phyloP scores from a whole-genome alignment of 2,113 vertebrate species.

The Henicopernis longicauda region DNA sequence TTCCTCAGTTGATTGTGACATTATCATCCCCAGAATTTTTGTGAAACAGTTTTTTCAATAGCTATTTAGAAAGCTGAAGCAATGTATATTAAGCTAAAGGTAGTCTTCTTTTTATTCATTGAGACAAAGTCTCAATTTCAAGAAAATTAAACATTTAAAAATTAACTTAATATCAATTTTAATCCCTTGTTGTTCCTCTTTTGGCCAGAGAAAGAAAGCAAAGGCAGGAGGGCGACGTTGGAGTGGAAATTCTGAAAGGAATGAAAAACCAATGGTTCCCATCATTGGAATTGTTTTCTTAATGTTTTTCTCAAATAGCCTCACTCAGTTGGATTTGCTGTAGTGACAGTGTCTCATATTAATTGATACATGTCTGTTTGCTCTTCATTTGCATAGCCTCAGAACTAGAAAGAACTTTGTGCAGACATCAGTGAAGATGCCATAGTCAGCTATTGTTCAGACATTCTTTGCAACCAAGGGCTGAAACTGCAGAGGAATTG shows the following conservation, averaged over 20 bases:
- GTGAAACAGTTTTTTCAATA: background rate
- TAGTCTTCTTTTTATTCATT: background rate
- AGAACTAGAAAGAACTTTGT: background rate
- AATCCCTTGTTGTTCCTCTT: background rate
- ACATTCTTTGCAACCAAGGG: background rate
- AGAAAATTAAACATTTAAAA: background rate
- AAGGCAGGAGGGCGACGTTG: background rate
- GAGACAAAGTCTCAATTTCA: background rate
- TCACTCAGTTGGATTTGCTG: background rate
- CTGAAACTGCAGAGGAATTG: background rate
- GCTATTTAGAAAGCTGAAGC: background rate
- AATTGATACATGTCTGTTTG: background rate
- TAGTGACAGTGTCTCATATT: background rate
- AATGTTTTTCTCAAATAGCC: background rate
- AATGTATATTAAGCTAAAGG: background rate
- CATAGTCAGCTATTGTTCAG: background rate
- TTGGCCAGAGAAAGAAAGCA: background rate
- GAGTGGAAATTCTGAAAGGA: background rate
- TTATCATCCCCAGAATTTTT: background rate
- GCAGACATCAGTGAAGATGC: rapidly evolving
- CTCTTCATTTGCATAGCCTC: background rate
- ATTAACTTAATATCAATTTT: background rate
- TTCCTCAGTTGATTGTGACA: background rate
- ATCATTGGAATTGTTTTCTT: background rate
- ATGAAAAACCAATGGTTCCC: background rate